phyloP scores from a whole-genome alignment of 2,113 vertebrate genomes.

The Dipodomys stephensi region DNA sequence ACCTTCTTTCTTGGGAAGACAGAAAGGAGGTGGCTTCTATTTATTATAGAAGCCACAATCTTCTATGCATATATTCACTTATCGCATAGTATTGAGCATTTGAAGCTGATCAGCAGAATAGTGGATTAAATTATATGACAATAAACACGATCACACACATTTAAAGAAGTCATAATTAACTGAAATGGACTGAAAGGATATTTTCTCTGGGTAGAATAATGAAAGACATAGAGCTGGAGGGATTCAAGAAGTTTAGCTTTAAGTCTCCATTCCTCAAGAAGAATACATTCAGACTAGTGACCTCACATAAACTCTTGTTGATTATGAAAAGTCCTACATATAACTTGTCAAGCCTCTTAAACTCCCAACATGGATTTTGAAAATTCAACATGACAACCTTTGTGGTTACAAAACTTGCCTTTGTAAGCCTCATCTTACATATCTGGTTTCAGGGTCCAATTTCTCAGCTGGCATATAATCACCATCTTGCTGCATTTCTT shows the following conservation, averaged over 20 bases:
- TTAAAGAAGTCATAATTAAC: conserved; percentile 7
- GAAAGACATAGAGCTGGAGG: neutral
- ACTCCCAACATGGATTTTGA: neutral
- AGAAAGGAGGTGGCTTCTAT: conserved; percentile 36
- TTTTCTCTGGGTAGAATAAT: neutral
- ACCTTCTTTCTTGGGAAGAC: neutral
- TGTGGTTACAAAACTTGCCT: neutral
- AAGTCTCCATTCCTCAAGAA: neutral
- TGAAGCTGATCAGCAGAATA: neutral
- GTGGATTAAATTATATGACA: neutral
- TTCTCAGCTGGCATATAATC: neutral
- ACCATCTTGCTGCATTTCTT: neutral
- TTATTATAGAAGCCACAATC: neutral
- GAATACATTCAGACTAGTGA: neutral
- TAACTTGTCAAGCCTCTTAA: neutral
- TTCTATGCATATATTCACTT: neutral
- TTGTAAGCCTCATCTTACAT: neutral
- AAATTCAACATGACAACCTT: neutral
- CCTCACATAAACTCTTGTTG: neutral
- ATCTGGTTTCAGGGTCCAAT: neutral
- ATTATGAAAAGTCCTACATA: neutral
- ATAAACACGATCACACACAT: neutral
- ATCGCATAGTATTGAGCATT: neutral
- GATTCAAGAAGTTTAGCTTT: neutral
- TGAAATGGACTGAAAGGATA: neutral